Conservation (phyloP, 2,888 invertebrate genomes). For the Mystacides longicornis region DNA sequence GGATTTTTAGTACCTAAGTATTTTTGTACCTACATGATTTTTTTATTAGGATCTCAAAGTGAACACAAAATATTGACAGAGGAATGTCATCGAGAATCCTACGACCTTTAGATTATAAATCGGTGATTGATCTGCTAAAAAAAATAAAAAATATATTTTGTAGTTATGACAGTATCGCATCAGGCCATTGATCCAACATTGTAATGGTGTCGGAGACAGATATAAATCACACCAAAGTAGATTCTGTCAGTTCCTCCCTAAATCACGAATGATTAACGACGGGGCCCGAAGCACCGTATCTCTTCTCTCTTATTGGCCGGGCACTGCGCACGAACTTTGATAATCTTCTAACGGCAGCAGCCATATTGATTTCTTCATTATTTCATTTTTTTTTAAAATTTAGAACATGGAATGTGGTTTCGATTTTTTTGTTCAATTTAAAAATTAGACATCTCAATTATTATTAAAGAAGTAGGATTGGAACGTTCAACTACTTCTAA, state of each 20-base stretch:
- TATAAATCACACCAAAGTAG: constrained; percentile 23
- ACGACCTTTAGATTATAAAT: too few species aligned
- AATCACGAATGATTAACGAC: constrained; percentile 25
- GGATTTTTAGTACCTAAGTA: too few species aligned
- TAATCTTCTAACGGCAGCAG: constrained; percentile 5
- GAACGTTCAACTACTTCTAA: too few species aligned
- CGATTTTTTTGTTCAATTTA: background rate
- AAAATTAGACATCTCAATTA: background rate
- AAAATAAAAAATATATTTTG: too few species aligned
- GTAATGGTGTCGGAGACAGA: constrained; percentile 1
- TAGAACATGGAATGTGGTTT: background rate
- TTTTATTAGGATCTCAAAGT: too few species aligned
- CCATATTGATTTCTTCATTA: constrained; percentile 21
- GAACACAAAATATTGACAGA: too few species aligned
- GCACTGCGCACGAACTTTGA: constrained; percentile 3
- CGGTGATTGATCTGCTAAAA: too few species aligned
- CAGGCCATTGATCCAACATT: too few species aligned
- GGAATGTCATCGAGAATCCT: too few species aligned
- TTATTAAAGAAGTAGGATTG: background rate
- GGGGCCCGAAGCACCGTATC: constrained; percentile 11
- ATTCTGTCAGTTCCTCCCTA: constrained; percentile 23
- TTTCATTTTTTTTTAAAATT: background rate
- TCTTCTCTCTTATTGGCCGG: constrained; percentile 8
- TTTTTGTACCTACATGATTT: too few species aligned
- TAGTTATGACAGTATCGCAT: too few species aligned